phyloP scores from a whole-genome alignment of 2,888 invertebrate genomes.

The Stenurella melanura region DNA sequence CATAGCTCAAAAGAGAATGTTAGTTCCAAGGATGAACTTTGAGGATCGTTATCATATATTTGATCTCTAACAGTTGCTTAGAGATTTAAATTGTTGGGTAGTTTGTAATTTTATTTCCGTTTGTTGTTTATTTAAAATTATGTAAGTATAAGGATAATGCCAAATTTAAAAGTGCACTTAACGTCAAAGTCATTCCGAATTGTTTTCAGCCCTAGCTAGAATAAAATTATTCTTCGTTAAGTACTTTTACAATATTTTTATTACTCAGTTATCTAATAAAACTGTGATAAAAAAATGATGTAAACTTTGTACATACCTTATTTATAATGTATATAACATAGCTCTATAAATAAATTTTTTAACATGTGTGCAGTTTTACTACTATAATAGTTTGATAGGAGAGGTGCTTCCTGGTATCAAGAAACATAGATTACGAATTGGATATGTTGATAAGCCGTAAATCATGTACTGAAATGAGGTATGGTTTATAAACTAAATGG shows the following conservation, averaged over 20 bases:
- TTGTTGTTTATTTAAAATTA: neutral
- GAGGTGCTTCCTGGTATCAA: no score
- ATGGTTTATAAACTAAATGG: no score
- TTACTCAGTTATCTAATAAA: slow-evolving; percentile 38
- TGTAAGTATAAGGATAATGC: slow-evolving; percentile 14
- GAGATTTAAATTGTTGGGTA: neutral
- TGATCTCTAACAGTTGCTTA: neutral
- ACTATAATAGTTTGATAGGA: no score
- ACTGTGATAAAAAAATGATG: slow-evolving; percentile 37
- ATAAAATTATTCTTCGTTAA: neutral
- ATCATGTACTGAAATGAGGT: no score
- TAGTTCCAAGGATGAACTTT: slow-evolving; percentile 49
- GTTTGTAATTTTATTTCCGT: neutral
- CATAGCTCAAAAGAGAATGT: neutral
- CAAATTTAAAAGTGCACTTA: slow-evolving; percentile 43
- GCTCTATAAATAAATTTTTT: slow-evolving; percentile 26
- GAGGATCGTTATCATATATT: slow-evolving; percentile 37
- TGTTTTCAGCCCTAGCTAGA: slow-evolving; percentile 11
- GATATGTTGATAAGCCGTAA: no score
- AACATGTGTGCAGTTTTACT: neutral
- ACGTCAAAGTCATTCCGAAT: slow-evolving; percentile 34
- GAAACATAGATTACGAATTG: no score
- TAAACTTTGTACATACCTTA: slow-evolving; percentile 33
- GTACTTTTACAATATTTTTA: slow-evolving; percentile 13
- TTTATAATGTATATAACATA: slow-evolving; percentile 34